Evolutionary conservation across 2,797 vertebrate genomes (phyloP).

Genomic region (Eurystomus glaucurus): DNA sequence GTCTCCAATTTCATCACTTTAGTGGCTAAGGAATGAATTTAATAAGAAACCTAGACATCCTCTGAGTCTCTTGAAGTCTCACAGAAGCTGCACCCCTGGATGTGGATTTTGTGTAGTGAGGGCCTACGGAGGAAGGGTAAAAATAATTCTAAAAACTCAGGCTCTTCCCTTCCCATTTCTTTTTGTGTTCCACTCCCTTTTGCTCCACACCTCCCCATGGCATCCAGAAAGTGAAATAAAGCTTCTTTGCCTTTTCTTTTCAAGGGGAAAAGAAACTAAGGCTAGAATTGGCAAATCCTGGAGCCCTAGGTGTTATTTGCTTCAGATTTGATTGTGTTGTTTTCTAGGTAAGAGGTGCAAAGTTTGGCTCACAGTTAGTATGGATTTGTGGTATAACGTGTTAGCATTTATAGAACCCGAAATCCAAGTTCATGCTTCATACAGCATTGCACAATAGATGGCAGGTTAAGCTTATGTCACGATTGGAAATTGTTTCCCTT

Average conservation of each 20-base stretch:
- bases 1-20: not conserved
- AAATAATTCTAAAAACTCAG: not conserved
- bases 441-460: slow-evolving; percentile 37
- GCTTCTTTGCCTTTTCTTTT: not conserved
- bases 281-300: not conserved
- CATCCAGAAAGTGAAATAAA: not conserved
- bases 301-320: not conserved
- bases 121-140: not conserved
- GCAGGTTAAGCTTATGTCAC: slow-evolving; percentile 48
- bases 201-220: rapidly evolving
- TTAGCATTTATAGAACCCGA: slow-evolving; percentile 44
- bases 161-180: not conserved
- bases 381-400: not conserved
- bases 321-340: not conserved
- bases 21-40: not conserved
- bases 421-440: slow-evolving; percentile 37
- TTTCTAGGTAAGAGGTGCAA: not conserved
- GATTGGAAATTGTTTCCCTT: slow-evolving; percentile 47
- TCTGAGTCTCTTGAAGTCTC: not conserved
- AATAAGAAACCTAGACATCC: not conserved
- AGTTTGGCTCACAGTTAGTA: not conserved
- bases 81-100: rapidly evolving
- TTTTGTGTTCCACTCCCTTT: not conserved
- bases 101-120: not conserved
- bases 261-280: not conserved